Evolutionary conservation across 2,888 invertebrate species (phyloP).

Genomic region (Sphaerophoria taeniata): DNA sequence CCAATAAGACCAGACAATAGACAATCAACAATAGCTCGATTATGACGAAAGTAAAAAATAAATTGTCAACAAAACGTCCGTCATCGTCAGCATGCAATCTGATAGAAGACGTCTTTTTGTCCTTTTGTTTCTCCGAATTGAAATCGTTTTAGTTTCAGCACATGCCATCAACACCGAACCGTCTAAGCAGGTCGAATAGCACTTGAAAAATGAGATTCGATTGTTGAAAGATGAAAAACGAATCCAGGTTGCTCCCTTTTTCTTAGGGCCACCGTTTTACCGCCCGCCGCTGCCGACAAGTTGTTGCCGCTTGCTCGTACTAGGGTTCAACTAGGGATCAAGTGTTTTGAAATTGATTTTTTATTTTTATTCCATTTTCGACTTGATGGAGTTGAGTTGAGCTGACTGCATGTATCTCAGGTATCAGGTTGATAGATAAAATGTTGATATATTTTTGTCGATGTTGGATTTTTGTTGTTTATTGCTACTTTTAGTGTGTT

Average conservation of each 20-base stretch:
- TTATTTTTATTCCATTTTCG: too few relatives aligned
- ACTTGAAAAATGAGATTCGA: slow-evolving; percentile 1
- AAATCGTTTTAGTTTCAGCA: slow-evolving; percentile 30
- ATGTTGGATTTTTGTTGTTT: too few relatives aligned
- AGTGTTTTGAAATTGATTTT: too few relatives aligned
- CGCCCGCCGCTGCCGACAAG: too few relatives aligned
- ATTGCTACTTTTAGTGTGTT: slow-evolving; percentile 7
- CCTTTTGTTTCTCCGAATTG: background rate
- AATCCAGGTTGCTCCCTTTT: slow-evolving; percentile 18
- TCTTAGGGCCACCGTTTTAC: too few relatives aligned
- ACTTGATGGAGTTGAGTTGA: background rate
- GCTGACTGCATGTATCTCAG: background rate
- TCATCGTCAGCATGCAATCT: slow-evolving; percentile 26
- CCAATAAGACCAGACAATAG: background rate
- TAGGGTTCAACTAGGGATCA: slow-evolving; percentile 20
- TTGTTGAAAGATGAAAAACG: slow-evolving; percentile 23
- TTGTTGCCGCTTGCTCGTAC: too few relatives aligned
- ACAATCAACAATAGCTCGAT: background rate
- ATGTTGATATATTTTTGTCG: background rate
- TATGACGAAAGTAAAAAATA: background rate
- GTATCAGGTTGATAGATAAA: slow-evolving; percentile 24
- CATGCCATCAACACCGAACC: slow-evolving; percentile 17
- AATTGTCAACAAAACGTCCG: slow-evolving; percentile 11
- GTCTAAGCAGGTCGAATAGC: background rate
- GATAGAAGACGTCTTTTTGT: background rate